These are phyloP conservation scores for Alligator sinensis DNA, from an alignment of 2,113 vertebrate species.

Conservation along the genomic window DNA sequence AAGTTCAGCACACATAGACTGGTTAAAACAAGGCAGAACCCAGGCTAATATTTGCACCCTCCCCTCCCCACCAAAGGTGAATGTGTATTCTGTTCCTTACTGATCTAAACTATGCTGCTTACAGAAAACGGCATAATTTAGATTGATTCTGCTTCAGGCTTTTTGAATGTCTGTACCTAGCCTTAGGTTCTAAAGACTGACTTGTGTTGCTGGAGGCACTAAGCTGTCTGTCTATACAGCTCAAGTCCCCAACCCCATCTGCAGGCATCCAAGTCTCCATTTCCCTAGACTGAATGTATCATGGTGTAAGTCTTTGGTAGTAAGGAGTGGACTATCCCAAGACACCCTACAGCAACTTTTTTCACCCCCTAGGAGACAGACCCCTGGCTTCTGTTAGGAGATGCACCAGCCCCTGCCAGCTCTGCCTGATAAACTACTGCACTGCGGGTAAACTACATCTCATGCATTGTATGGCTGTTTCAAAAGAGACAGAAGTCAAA, in stretches of 20 bases:
- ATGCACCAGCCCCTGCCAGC: neutral
- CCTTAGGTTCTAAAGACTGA: too few species aligned
- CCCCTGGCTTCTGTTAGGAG: neutral
- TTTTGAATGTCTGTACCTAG: too few species aligned
- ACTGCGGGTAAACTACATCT: neutral
- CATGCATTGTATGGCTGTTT: rapidly evolving
- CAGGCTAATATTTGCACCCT: too few species aligned
- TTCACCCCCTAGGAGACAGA: neutral
- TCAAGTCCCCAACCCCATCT: neutral
- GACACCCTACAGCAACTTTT: neutral
- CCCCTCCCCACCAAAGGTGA: too few species aligned
- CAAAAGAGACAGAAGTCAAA: neutral
- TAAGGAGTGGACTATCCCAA: neutral
- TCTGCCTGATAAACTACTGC: neutral
- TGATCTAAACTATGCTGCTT: too few species aligned
- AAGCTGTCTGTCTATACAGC: too few species aligned
- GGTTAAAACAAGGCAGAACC: too few species aligned
- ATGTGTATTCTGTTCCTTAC: too few species aligned
- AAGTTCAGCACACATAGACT: too few species aligned
- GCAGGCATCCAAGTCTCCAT: neutral
- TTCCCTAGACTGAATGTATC: neutral
- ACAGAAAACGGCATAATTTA: too few species aligned
- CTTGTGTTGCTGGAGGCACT: too few species aligned
- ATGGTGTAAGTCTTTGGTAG: neutral
- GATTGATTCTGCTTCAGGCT: too few species aligned